Percentiles rank a stretch among this genome's conserved stretches.
phyloP scores from a whole-genome alignment of 2,113 vertebrate genomes.

The Ctenodactylus gundi region DNA sequence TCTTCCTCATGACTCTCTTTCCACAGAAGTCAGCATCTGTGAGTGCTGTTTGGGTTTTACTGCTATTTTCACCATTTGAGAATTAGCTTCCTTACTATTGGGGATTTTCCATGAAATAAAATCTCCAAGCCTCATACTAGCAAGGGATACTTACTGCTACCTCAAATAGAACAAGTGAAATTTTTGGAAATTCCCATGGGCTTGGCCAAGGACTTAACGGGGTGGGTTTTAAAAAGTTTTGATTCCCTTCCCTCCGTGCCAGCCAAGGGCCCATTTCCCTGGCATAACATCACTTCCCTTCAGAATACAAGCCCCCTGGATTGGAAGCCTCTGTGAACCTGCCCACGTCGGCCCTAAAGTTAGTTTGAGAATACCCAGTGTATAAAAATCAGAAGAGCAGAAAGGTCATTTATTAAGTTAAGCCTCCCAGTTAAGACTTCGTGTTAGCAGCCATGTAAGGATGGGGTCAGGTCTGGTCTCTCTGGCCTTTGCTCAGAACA shows the following conservation, averaged over 20 bases:
- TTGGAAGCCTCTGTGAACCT: not conserved
- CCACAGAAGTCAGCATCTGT: not conserved
- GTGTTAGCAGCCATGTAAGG: constrained; percentile 24
- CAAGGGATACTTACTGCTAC: constrained; percentile 34
- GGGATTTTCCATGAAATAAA: constrained; percentile 65
- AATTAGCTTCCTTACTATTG: not conserved
- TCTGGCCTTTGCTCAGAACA: not conserved
- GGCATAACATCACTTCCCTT: not conserved
- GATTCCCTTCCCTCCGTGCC: constrained; percentile 47
- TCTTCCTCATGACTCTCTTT: not conserved
- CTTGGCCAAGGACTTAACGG: constrained; percentile 59
- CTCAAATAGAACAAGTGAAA: constrained; percentile 64
- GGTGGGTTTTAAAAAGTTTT: constrained; percentile 1
- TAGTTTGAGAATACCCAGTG: constrained; percentile 69
- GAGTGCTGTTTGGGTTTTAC: not conserved
- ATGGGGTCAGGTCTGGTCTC: not conserved
- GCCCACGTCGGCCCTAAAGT: not conserved
- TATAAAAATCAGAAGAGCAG: constrained; percentile 72
- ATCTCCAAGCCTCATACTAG: constrained; percentile 14
- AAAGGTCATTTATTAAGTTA: constrained; percentile 67
- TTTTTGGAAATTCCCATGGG: constrained; percentile 76
- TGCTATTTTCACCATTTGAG: not conserved
- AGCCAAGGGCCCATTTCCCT: not conserved
- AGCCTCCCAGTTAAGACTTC: constrained; percentile 53
- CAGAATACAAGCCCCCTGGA: not conserved